Percentiles rank a stretch among this genome's conserved stretches.
phyloP scores from a whole-genome alignment of 2,113 vertebrate species.

The Grammomys surdaster region DNA sequence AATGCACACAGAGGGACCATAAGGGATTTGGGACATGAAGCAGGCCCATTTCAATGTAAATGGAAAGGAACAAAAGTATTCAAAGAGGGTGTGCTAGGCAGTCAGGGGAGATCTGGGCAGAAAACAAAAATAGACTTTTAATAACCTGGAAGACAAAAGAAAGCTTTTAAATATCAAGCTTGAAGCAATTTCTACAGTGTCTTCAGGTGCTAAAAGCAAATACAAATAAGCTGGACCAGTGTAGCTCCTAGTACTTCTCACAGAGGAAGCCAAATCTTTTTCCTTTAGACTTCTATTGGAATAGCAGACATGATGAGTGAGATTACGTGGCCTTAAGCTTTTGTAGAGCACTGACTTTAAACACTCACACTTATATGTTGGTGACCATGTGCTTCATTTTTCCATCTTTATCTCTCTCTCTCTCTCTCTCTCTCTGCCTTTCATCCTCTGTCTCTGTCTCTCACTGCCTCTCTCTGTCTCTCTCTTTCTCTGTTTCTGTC shows the following conservation, averaged over 20 bases:
- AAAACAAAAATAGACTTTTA: conserved; percentile 16
- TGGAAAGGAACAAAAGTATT: conserved; percentile 34
- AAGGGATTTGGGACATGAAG: conserved; percentile 45
- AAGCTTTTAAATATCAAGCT: conserved; percentile 12
- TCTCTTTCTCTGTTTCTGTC: background rate
- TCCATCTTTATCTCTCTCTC: too few relatives aligned
- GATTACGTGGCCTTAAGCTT: background rate
- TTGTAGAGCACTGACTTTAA: background rate
- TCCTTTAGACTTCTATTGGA: background rate
- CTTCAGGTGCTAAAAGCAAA: background rate
- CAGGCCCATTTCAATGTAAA: conserved; percentile 67
- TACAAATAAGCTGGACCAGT: background rate
- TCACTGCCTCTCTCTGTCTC: background rate
- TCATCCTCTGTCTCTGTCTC: background rate
- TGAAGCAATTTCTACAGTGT: background rate
- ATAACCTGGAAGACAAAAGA: background rate
- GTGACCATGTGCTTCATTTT: background rate
- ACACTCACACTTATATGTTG: background rate
- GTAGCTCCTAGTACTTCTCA: background rate
- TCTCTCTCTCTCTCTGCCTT: background rate
- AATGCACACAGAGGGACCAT: conserved; percentile 62
- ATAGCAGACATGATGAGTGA: background rate
- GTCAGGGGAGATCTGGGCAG: conserved; percentile 12
- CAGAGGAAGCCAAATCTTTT: background rate
- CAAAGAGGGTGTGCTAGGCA: background rate